Conservation (phyloP, 2,113 vertebrate species). For the Meles meles region DNA sequence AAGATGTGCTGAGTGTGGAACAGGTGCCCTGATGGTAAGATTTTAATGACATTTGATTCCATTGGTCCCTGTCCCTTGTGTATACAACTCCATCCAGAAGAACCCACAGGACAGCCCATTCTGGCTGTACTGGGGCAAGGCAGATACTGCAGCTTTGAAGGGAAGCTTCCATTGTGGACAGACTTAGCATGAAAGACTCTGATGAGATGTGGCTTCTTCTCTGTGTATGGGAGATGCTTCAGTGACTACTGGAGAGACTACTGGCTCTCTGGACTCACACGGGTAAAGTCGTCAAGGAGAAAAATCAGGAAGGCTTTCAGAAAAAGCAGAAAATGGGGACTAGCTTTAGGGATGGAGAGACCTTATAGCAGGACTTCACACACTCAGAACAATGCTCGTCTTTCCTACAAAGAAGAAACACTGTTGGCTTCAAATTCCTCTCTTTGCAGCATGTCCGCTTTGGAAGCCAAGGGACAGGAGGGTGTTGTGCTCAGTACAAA, state of each 20-base stretch:
- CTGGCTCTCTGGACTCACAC: rapidly evolving
- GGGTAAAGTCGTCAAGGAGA: background rate
- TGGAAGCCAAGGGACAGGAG: slow-evolving; percentile 31
- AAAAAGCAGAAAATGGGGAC: background rate
- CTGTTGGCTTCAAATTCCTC: background rate
- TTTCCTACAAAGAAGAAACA: background rate
- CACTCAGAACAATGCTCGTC: background rate
- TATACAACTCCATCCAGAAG: background rate
- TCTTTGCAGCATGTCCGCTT: background rate
- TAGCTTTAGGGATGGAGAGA: background rate
- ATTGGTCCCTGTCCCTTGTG: background rate
- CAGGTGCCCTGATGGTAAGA: background rate
- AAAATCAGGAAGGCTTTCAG: background rate
- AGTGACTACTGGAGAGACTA: background rate
- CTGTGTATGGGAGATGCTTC: background rate
- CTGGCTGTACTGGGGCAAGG: background rate
- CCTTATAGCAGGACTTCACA: background rate
- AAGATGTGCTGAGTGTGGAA: background rate
- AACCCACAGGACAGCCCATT: background rate
- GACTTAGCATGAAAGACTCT: background rate
- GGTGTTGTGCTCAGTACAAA: background rate
- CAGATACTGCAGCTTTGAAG: background rate
- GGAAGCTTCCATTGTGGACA: background rate
- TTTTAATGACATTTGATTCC: background rate
- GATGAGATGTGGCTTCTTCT: background rate